A percentile compares a stretch with the other conserved stretches of the same genome.
phyloP scores from a whole-genome alignment of 2,888 invertebrate genomes.

The Aethes cnicana region DNA sequence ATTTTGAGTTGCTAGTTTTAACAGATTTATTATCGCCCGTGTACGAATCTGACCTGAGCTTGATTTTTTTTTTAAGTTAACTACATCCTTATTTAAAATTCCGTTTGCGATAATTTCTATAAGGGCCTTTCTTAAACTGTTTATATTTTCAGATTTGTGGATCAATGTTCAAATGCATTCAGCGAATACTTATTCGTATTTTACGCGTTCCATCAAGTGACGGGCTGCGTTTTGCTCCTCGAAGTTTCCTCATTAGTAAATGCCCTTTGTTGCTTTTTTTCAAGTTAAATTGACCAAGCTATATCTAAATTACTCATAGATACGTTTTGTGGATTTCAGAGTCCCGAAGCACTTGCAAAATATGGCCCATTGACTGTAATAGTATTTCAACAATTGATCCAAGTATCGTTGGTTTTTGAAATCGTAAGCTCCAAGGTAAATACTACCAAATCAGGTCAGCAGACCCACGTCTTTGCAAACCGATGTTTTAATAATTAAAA shows the following conservation, averaged over 20 bases:
- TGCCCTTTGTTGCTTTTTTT: no score
- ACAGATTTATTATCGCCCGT: not conserved
- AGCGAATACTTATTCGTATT: slow-evolving; percentile 1
- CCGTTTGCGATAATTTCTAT: not conserved
- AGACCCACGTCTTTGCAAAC: no score
- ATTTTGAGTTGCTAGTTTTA: not conserved
- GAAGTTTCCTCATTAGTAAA: not conserved
- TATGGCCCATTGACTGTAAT: slow-evolving; percentile 2
- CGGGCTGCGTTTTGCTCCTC: slow-evolving; percentile 10
- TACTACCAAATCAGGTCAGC: no score
- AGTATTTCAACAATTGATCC: slow-evolving; percentile 9
- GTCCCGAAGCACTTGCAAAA: slow-evolving; percentile 1
- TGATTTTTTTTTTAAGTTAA: not conserved
- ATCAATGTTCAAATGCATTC: slow-evolving; percentile 2
- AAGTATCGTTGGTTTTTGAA: slow-evolving; percentile 9
- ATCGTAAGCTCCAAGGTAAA: not conserved
- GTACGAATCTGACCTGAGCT: not conserved
- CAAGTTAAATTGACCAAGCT: no score
- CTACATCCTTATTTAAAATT: not conserved
- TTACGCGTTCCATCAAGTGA: slow-evolving; percentile 6
- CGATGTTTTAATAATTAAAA: no score
- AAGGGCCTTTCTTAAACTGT: not conserved
- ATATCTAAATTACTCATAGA: no score
- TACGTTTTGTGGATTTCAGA: not conserved
- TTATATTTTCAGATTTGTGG: not conserved